These are phyloP conservation scores for Percina caprodes DNA, from an alignment of 2,113 vertebrate species.

Conservation along the genomic window DNA sequence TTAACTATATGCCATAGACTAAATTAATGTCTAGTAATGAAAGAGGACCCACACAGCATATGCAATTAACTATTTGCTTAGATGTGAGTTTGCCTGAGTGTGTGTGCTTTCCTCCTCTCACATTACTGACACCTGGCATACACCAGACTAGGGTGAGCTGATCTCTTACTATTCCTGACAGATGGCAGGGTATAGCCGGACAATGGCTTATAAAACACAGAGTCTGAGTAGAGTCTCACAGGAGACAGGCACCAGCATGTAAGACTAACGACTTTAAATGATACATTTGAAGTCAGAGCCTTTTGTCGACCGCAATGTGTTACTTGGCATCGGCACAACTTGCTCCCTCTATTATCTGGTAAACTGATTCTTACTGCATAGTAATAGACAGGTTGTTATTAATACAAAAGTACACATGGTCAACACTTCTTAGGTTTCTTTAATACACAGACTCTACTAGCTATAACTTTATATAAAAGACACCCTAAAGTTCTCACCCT, in stretches of 20 bases:
- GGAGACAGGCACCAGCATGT: constrained; percentile 27
- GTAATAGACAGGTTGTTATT: neutral
- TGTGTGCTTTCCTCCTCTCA: constrained; percentile 39
- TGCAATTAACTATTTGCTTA: constrained; percentile 19
- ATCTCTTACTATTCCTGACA: constrained; percentile 64
- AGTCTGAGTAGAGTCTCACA: constrained; percentile 31
- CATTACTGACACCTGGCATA: constrained; percentile 62
- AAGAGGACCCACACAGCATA: constrained; percentile 5
- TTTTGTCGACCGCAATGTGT: constrained; percentile 8
- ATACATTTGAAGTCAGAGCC: neutral
- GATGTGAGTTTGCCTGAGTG: constrained; percentile 5
- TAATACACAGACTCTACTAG: neutral
- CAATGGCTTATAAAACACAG: constrained; percentile 68
- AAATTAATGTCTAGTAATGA: neutral
- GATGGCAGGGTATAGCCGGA: constrained; percentile 71
- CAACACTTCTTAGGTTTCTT: constrained; percentile 2
- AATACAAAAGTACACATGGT: neutral
- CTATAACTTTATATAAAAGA: constrained; percentile 17
- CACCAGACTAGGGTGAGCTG: constrained; percentile 51
- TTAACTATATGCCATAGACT: neutral
- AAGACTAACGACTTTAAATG: constrained; percentile 3
- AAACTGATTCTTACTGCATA: neutral
- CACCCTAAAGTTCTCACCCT: constrained; percentile 20
- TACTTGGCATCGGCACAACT: neutral
- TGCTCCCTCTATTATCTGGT: constrained; percentile 11